Evolutionary conservation across 2,113 vertebrate genomes (phyloP).

Genomic region (Siniperca knerii): DNA sequence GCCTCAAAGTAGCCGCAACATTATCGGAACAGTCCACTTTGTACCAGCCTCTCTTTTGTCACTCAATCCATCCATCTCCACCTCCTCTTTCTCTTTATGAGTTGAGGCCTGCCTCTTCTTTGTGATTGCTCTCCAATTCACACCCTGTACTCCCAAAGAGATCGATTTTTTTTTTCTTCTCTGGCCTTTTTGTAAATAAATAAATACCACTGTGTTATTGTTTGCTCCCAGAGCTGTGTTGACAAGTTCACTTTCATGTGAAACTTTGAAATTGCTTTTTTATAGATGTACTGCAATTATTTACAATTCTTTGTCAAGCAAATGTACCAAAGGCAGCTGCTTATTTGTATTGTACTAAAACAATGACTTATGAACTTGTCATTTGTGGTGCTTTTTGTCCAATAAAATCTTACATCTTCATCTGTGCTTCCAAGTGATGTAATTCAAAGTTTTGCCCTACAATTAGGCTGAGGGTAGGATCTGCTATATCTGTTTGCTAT

Average conservation of each 20-base stretch:
- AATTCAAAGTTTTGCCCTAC: background rate
- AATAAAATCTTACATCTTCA: background rate
- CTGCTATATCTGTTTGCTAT: background rate
- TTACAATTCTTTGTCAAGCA: constrained; percentile 39
- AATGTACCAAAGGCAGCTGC: constrained; percentile 17
- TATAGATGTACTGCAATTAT: constrained; percentile 20
- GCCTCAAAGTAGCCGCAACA: constrained; percentile 53
- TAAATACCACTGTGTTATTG: constrained; percentile 66
- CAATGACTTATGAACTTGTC: background rate
- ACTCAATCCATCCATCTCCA: constrained; percentile 55
- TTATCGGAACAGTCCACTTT: constrained; percentile 75
- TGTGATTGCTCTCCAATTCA: constrained; percentile 71
- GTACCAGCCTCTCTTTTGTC: constrained; percentile 66
- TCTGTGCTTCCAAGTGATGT: background rate
- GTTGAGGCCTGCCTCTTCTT: constrained; percentile 59
- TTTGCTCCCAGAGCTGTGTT: constrained; percentile 52
- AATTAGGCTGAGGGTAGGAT: background rate
- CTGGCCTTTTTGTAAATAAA: constrained; percentile 71
- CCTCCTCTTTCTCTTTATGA: constrained; percentile 53
- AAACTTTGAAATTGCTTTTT: constrained; percentile 65
- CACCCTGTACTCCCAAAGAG: constrained; percentile 41
- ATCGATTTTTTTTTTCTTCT: constrained; percentile 65
- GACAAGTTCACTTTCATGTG: constrained; percentile 63
- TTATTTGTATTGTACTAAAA: constrained; percentile 23
- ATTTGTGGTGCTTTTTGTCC: constrained; percentile 1